Percentiles rank a stretch among this genome's conserved stretches.
phyloP scores from a whole-genome alignment of 2,113 vertebrate species.

The Saccopteryx leptura region DNA sequence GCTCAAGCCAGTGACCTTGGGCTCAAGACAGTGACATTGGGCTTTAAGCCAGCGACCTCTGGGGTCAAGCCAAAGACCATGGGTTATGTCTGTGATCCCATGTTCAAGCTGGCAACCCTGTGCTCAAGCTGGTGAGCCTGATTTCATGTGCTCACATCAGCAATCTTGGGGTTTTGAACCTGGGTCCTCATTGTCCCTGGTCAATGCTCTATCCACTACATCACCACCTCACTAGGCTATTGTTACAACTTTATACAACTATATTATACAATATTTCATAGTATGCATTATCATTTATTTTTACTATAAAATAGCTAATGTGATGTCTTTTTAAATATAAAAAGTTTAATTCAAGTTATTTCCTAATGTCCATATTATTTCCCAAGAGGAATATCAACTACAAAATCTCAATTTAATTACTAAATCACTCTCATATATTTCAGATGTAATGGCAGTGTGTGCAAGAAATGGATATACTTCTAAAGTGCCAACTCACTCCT shows the following conservation, averaged over 20 bases:
- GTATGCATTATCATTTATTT: not conserved
- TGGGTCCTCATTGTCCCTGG: too few relatives aligned
- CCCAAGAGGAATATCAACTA: not conserved
- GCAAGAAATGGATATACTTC: not conserved
- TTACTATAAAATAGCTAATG: not conserved
- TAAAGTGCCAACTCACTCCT: not conserved
- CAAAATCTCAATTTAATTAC: not conserved
- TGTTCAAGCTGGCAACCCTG: too few relatives aligned
- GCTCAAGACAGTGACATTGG: too few relatives aligned
- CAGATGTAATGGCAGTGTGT: not conserved
- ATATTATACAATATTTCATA: not conserved
- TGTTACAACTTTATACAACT: not conserved
- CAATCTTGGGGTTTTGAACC: too few relatives aligned
- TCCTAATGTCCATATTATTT: not conserved
- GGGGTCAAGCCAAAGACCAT: too few relatives aligned
- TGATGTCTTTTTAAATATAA: not conserved
- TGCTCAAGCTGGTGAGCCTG: too few relatives aligned
- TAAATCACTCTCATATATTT: not conserved
- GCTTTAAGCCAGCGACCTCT: too few relatives aligned
- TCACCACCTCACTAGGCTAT: not conserved
- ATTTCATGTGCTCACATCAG: too few relatives aligned
- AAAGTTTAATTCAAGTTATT: not conserved
- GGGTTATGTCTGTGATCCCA: too few relatives aligned
- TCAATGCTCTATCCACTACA: too few relatives aligned
- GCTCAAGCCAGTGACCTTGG: too few relatives aligned